Evolutionary conservation across 1,140 invertebrate genomes (phyloP).

Genomic region (Drosophila truncata): DNA sequence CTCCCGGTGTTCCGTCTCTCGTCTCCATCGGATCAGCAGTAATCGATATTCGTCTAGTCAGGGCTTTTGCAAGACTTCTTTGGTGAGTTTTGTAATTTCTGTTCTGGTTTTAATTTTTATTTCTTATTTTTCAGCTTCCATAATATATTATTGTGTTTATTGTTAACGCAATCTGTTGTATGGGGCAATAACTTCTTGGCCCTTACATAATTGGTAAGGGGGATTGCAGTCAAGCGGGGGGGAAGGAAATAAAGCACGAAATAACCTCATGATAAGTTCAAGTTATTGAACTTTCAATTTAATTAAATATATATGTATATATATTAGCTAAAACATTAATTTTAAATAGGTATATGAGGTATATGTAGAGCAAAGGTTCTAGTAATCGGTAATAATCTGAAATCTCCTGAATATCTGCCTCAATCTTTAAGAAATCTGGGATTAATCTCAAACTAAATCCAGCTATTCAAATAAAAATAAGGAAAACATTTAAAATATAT

Average conservation of each 20-base stretch:
- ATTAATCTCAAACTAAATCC: background rate
- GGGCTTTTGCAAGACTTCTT: slow-evolving; percentile 25
- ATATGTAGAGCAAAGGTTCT: too few relatives aligned
- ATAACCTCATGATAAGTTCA: slow-evolving; percentile 27
- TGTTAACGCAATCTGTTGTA: background rate
- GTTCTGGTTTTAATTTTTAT: background rate
- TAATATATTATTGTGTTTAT: background rate
- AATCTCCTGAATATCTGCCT: too few relatives aligned
- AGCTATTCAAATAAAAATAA: too few relatives aligned
- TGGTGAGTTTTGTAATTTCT: slow-evolving; percentile 4
- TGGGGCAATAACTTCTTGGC: slow-evolving; percentile 15
- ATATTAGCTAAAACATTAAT: background rate
- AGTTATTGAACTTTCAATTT: background rate
- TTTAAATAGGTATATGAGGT: background rate
- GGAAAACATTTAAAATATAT: too few relatives aligned
- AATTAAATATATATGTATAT: background rate
- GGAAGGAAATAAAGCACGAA: background rate
- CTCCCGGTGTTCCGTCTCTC: background rate
- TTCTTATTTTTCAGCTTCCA: slow-evolving; percentile 17
- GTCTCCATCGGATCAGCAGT: slow-evolving; percentile 18
- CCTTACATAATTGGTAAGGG: slow-evolving; percentile 7
- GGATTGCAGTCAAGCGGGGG: background rate
- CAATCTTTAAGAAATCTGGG: background rate
- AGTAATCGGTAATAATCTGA: too few relatives aligned
- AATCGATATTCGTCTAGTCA: background rate